These are phyloP conservation scores for Stictocephala bisonia DNA, from an alignment of 2,888 invertebrate genomes.

Conservation along the genomic window DNA sequence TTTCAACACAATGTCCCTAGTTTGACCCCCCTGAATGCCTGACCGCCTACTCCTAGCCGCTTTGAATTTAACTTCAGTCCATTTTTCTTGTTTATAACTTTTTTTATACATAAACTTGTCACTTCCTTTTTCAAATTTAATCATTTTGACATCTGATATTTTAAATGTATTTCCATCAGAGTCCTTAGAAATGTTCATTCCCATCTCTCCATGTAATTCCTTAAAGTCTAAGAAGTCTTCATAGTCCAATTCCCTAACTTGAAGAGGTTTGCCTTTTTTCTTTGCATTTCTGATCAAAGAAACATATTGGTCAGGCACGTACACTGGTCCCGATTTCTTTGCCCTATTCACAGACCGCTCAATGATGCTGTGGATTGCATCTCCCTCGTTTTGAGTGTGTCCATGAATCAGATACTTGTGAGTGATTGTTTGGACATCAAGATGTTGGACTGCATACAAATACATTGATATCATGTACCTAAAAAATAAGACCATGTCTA, in stretches of 20 bases:
- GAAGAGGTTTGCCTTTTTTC: constrained; percentile 56
- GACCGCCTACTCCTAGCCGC: too few species aligned
- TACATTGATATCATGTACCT: constrained; percentile 52
- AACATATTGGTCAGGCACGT: constrained; percentile 53
- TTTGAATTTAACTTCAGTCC: too few species aligned
- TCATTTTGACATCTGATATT: constrained; percentile 46
- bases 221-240: constrained; percentile 58
- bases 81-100: too few species aligned
- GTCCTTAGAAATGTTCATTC: constrained; percentile 44
- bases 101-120: too few species aligned
- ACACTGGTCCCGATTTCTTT: constrained; percentile 53
- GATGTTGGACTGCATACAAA: too few species aligned
- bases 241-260: constrained; percentile 58
- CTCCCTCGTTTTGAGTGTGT: constrained; percentile 56
- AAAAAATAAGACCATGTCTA: constrained; percentile 11
- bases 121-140: too few species aligned
- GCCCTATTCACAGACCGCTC: constrained; percentile 50
- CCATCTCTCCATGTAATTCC: constrained; percentile 49
- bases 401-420: constrained; percentile 54
- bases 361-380: constrained; percentile 52
- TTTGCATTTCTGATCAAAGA: constrained; percentile 58
- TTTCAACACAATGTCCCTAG: too few species aligned
- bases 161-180: constrained; percentile 44
- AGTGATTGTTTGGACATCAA: too few species aligned
- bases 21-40: too few species aligned